Base-by-base conservation (phyloP, 2,888 invertebrate genomes). In the Agonum fuliginosum region DNA sequence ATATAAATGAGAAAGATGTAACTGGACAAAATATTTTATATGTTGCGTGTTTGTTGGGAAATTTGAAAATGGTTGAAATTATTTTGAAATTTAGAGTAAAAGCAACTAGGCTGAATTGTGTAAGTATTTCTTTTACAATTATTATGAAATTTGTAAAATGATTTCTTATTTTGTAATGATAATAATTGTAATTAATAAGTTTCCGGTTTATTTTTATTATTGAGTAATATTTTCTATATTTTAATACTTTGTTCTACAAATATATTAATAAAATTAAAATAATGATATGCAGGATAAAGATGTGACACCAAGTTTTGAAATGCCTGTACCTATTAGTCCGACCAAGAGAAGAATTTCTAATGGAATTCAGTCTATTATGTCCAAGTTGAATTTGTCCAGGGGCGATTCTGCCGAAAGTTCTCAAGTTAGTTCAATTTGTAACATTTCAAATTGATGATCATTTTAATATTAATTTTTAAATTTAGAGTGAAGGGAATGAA, bases 21-120 rank as follows among this genome's bases (percentile, higher is more conserved):
- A 94, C 95, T 24, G 96, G 96, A 0, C 97, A 97, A 87, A 97
- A 94, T 79, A 93, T 97, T 72, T 88, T 99, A 8, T 97, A 97
- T 87, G 92, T 97, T 79, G 96, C 98, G 8, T 94, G 96, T 85
- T 91, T 94, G 78, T 90, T 95, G 74, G 96, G 96, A 17, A 95
- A 96, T 86, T 89, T 91, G 78, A 91, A 93, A 78, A 90, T 97
- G 69, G 92, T 95, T 0, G 93, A 94, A 79, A 89, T 93, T 5
- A 88, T 97, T 79, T 88, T 97, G 19, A 92, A 91, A 83, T 93
- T 93, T 86, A 90, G 90, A 83, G 90, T 94, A 0, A 91, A 90
- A 84, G 91, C 91, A 80, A 83, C 86, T 80, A 79, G 88, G 83
- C 83, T 86, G 78, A 83, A 83, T 80, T 76, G 78, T 74, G 86